Percentiles rank a stretch among this genome's conserved stretches.
Conservation (phyloP, 2,888 invertebrate genomes). For the Barypeithes pellucidus region DNA sequence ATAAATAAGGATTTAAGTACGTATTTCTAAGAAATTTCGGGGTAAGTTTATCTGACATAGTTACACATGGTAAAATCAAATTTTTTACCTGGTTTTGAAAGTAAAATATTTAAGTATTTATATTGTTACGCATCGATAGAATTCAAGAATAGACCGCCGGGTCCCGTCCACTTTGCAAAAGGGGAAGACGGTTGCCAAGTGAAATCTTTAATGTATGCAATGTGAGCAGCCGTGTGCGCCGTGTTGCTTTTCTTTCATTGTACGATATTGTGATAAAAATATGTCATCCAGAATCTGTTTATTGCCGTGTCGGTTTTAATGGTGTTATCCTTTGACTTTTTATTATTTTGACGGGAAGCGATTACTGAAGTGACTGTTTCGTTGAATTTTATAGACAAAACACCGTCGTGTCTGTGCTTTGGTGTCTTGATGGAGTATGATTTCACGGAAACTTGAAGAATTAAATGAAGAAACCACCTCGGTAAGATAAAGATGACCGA, state of each 20-base stretch:
- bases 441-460: conserved; percentile 51
- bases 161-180: conserved; percentile 66
- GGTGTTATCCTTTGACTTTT: conserved; percentile 21
- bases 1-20: too few species aligned
- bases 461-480: conserved; percentile 66
- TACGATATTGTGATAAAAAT: conserved; percentile 60
- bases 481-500: conserved; percentile 62
- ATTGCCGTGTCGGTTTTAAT: conserved; percentile 57
- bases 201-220: conserved; percentile 69
- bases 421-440: conserved; percentile 55
- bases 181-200: conserved; percentile 70
- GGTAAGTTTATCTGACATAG: neutral
- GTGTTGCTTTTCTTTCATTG: conserved; percentile 59
- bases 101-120: neutral
- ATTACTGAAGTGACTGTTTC: conserved; percentile 22
- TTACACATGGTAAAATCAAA: neutral
- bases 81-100: neutral
- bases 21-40: too few species aligned
- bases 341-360: conserved; percentile 8
- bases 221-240: conserved; percentile 63
- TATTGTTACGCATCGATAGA: neutral
- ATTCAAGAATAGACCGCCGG: conserved; percentile 50
- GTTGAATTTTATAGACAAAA: conserved; percentile 41
- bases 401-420: conserved; percentile 42
- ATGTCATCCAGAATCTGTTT: conserved; percentile 60